Evolutionary conservation across 2,113 vertebrate genomes (phyloP), one percentile per base, ranked within the genome.

Genomic region (Sisor rabdophorus): DNA sequence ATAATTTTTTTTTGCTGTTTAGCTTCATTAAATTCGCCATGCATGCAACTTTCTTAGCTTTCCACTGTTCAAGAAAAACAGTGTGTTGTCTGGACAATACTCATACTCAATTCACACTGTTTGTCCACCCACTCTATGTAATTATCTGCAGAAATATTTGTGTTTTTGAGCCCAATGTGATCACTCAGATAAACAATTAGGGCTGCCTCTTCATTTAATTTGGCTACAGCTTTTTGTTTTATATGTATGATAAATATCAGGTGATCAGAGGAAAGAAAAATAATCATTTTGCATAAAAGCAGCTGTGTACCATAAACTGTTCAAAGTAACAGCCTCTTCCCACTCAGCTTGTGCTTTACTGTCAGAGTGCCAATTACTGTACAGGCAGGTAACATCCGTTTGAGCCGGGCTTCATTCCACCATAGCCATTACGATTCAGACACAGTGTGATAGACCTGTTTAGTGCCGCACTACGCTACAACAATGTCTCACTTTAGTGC

Each of bases 331-430:
- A 73, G 71, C 55, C 32, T 77, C 74, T 61, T 76, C 79, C 77
- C 87, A 84, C 80, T 78, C 73, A 68, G 82, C 75, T 75, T 81
- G 24, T 83, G 81, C 80, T 87, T 79, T 87, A 86, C 83, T 85
- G 77, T 80, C 52, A 85, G 87, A 89, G 77, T 0, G 47, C 84
- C 76, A 82, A 81, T 84, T 86, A 80, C 0, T 0, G 71, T 61
- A 84, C 74, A 74, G 65, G 79, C 82, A 70, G 79, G 69, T 75
- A 78, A 84, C 77, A 79, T 79, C 79, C 82, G 71, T 76, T 84
- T 77, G 63, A 83, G 79, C 77, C 64, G 52, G 68, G 79, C 73
- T 73, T 63, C 76, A 73, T 78, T 79, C 82, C 73, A 28, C 79
- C 52, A 56, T 47, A 59, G 55, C 76, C 70, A 79, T 83, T 76